Evolutionary conservation across 2,888 invertebrate species (phyloP), one percentile per base, ranked within the genome.

Genomic region (Athalia cordata): DNA sequence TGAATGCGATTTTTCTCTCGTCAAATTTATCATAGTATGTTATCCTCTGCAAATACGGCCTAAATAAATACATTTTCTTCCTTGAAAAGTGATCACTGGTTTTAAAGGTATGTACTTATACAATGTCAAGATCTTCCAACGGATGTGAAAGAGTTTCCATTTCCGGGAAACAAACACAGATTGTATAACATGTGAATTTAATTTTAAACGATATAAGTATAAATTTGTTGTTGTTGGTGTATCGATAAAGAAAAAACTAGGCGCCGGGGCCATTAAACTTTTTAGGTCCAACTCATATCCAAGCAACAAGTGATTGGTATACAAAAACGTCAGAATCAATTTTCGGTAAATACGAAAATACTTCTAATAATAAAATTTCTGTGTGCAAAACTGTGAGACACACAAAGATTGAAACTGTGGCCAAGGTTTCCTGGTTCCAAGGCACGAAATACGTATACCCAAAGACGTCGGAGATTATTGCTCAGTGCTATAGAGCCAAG

Each of bases 301-400:
- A 13, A 66, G 6, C n/a, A 65, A 13, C 49, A n/a, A 65, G 13
- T 13, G 47, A 65, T 65, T 29, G n/a, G 29, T 59, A n/a, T 29
- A 29, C 45, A 64, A 29, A n/a, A 65, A 62, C 78, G 78, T 78
- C 72, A 78, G 72, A 43, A 64, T 55, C 76, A 77, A 43, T 82
- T 85, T 80, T 79, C 52, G 76, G 81, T 81, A 85, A 84, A 82
- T 72, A 82, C 79, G 81, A 81, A 85, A 84, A 83, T 83, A 83
- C 78, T 68, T 75, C 77, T 82, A 82, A 81, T 68, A 45, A 55
- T 15, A 62, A 62, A 52, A 75, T 75, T 72, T 75, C 13, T 15
- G 29, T 43, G 50, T 43, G 29, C 7, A 75, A 75, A 62, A 75
- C 50, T 49, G 6, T 9, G 57, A 8, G 62, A 62, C 66, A 78